Evolutionary conservation across 2,888 invertebrate species (phyloP).

Genomic region (Parnassius apollo): DNA sequence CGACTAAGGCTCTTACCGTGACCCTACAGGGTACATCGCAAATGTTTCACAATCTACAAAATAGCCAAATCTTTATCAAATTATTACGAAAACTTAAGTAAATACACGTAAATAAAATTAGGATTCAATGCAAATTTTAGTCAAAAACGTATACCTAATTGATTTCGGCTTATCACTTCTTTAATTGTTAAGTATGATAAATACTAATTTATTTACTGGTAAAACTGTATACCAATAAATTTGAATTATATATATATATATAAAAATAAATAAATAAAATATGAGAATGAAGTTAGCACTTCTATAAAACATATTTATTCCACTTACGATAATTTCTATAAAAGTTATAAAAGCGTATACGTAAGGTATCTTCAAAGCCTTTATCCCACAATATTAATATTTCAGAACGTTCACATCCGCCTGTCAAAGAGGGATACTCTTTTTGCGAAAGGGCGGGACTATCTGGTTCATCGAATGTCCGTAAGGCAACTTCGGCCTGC

Average conservation of each 20-base stretch:
- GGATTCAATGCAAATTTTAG: too few species aligned
- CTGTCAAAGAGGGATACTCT: conserved; percentile 37
- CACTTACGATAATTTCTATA: conserved; percentile 19
- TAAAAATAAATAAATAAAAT: too few species aligned
- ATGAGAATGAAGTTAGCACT: too few species aligned
- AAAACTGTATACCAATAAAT: too few species aligned
- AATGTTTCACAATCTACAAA: conserved; percentile 12
- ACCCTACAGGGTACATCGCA: not conserved
- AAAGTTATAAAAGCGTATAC: not conserved
- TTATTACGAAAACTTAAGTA: conserved; percentile 1
- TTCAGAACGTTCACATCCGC: conserved; percentile 38
- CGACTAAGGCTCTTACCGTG: conserved; percentile 16
- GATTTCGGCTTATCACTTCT: too few species aligned
- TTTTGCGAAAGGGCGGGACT: conserved; percentile 38
- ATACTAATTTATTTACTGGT: too few species aligned
- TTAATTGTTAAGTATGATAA: too few species aligned
- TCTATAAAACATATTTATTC: conserved; percentile 19
- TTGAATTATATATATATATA: too few species aligned
- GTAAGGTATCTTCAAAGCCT: not conserved
- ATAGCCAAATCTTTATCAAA: conserved; percentile 15
- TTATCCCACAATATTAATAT: conserved; percentile 41
- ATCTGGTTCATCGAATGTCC: conserved; percentile 51
- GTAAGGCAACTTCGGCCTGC: conserved; percentile 52
- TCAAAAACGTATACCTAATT: too few species aligned
- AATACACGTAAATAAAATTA: conserved; percentile 1